Conservation (phyloP, 2,888 invertebrate genomes). For the Fissipunctia ypsillon region DNA sequence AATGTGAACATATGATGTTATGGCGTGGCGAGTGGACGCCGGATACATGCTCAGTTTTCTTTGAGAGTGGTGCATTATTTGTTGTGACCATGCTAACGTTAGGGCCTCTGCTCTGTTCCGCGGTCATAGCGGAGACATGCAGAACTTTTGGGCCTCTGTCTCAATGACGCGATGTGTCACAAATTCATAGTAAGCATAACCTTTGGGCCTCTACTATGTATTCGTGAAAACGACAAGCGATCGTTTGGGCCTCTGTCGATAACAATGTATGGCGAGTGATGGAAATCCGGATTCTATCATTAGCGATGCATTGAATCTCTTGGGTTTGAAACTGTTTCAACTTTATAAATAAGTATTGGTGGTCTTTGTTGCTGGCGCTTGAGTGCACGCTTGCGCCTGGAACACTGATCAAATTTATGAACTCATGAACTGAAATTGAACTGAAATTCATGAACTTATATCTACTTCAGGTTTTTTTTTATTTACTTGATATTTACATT, state of each 20-base stretch:
- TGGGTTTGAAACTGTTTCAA: too few relatives aligned
- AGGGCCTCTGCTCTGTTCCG: neutral
- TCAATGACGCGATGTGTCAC: neutral
- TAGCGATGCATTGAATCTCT: too few relatives aligned
- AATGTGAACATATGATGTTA: neutral
- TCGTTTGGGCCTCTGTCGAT: neutral
- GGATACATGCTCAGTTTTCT: neutral
- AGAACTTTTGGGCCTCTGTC: too few relatives aligned
- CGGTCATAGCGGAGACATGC: too few relatives aligned
- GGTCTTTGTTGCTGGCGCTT: conserved; percentile 1
- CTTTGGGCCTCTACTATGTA: conserved; percentile 3
- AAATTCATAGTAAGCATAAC: conserved; percentile 6
- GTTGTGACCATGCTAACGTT: too few relatives aligned
- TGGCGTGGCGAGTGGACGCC: too few relatives aligned
- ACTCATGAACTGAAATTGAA: too few relatives aligned
- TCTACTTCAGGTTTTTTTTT: too few relatives aligned
- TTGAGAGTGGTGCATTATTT: neutral
- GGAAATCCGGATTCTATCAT: too few relatives aligned
- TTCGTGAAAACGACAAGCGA: conserved; percentile 8
- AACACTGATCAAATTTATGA: neutral
- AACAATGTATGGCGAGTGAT: neutral
- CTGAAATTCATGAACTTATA: too few relatives aligned
- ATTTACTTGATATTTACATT: too few relatives aligned
- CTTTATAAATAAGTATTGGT: too few relatives aligned
- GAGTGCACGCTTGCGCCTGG: conserved; percentile 6